Percentiles rank a stretch among this genome's conserved stretches.
These are phyloP conservation scores for Coregonus ussuriensis DNA, from an alignment of 2,797 vertebrate genomes.

Conservation along the genomic window DNA sequence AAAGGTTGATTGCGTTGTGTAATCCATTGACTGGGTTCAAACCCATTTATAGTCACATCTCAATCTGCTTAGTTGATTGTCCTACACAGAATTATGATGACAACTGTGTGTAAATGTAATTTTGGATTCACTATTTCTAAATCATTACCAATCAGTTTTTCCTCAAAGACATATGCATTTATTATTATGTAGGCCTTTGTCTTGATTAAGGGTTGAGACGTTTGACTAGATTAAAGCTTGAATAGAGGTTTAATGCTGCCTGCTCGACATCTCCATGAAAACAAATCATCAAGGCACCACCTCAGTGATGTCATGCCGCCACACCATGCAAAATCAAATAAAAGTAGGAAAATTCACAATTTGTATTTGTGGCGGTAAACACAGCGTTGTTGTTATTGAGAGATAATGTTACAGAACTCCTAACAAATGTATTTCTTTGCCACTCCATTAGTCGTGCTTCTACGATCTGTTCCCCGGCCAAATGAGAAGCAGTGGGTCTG, in stretches of 20 bases:
- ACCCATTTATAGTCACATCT: conserved; percentile 26
- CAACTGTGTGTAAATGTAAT: conserved; percentile 8
- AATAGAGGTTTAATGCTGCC: background rate
- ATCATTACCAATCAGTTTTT: background rate
- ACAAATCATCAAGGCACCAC: background rate
- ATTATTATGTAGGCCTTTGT: conserved; percentile 1
- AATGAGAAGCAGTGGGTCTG: conserved; percentile 25
- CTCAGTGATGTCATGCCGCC: background rate
- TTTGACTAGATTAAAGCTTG: background rate
- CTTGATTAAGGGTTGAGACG: background rate
- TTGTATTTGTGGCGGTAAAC: conserved; percentile 34
- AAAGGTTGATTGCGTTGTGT: conserved; percentile 5
- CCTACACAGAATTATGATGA: conserved; percentile 25
- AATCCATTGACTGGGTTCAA: conserved; percentile 13
- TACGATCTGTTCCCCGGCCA: conserved; percentile 6
- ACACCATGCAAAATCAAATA: conserved; percentile 21
- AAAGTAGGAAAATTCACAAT: conserved; percentile 28
- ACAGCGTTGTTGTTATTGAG: conserved; percentile 3
- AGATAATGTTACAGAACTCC: conserved; percentile 32
- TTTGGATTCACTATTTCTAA: background rate
- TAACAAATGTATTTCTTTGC: conserved; percentile 39
- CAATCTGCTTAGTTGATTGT: conserved; percentile 24
- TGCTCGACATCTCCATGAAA: background rate
- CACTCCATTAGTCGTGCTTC: conserved; percentile 27
- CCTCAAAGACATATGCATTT: conserved; percentile 9